Evolutionary conservation across 2,797 vertebrate genomes (phyloP), one percentile per base, ranked within the genome.

Genomic region (Galaxias olidus): DNA sequence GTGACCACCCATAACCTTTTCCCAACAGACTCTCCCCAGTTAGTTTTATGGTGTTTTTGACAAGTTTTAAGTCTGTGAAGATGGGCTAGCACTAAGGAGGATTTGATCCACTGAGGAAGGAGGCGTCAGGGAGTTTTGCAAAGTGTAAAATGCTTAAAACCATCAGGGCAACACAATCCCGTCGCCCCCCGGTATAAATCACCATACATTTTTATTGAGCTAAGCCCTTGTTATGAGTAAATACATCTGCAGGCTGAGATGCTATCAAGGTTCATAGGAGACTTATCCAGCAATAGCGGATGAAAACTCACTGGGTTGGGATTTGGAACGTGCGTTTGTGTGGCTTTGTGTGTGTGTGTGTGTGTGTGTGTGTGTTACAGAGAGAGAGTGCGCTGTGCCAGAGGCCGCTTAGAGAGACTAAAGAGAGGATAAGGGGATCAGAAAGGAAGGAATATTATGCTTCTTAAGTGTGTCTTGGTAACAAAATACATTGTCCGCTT

Each of bases 161-260:
- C 89, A 84, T 84, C 83, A 79, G 80, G 76, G 85, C 83, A 87
- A 88, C 88, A 91, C 86, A 89, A 91, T 89, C 88, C 84, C 59
- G 83, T 77, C 81, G 88, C 88, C 82, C 88, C 83, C 81, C 87
- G 77, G 88, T 88, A 90, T 92, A 91, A 91, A 91, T 92, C 87
- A 90, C 85, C 88, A 91, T 91, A 90, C 85, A 87, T 89, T 90
- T 88, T 88, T 86, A 91, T 90, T 86, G 87, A 82, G 69, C 88
- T 91, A 90, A 91, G 88, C 88, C 87, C 88, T 91, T 90, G 88
- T 92, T 91, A 91, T 90, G 87, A 91, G 89, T 90, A 92, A 92
- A 92, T 89, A 91, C 79, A 87, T 86, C 87, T 86, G 86, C 80
- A 77, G 78, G 83, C 85, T 86, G 50, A 80, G 65, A 87, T 80